Evolutionary conservation across 2,888 invertebrate genomes (phyloP), one percentile per base, ranked within the genome.

Genomic region (Rhorus exstirpatorius): DNA sequence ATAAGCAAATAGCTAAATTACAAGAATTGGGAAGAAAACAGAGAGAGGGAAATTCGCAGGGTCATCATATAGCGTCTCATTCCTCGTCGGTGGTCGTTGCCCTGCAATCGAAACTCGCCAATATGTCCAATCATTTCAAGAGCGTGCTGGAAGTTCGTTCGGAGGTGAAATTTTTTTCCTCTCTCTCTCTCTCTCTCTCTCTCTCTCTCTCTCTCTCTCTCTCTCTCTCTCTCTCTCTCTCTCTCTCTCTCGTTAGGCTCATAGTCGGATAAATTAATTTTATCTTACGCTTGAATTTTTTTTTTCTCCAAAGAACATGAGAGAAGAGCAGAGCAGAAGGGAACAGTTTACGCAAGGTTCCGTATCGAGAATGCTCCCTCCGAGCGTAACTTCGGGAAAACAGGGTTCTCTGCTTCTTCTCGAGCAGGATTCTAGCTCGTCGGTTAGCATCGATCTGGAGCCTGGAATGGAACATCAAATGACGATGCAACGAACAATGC

Each of bases 41-140:
- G 89, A 94, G 95, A 84, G 94, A 95, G 85, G 85, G 89, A 70
- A 90, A 91, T 31, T 93, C 93, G 3, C 95, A 94, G 88, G 95
- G 96, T 38, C 95, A 95, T 88, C 98, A 98, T 93, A 95, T 98
- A 93, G 96, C 97, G 87, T 97, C 97, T 85, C 98, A 98, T 95
- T 97, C 98, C 76, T 98, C 97, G 60, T 98, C 97, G 92, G 98
- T 99, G 84, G 98, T 99, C 7, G 95, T 98, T 81, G 97, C 98
- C 3, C 93, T 98, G 81, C 98, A 98, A 94, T 98, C 99, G 0
- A 97, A 98, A 93, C 94, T 99, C 87, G 99, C 99, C 38, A 96
- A 96, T 83, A 99, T 99, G 97, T 99, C 99, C 60, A 98, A 97
- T 85, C 98, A 99, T 91, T 99, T 99, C 93, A 99, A 99, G 93